These are phyloP conservation scores for Tetragnatha montana DNA, from an alignment of 2,888 invertebrate genomes.

Conservation along the genomic window DNA sequence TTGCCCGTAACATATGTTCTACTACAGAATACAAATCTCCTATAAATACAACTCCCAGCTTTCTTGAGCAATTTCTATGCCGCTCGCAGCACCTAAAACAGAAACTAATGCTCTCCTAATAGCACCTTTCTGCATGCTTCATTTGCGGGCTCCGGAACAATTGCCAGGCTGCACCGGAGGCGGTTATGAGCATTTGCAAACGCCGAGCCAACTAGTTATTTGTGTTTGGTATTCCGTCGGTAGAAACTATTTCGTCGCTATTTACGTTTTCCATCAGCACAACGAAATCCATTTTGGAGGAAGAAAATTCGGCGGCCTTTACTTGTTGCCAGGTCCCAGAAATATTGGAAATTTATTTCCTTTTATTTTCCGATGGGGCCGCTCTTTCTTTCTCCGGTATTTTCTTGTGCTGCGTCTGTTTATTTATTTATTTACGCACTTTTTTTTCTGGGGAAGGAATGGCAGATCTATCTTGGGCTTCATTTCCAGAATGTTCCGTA, in stretches of 20 bases:
- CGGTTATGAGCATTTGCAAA: conserved; percentile 68
- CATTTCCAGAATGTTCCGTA: conserved; percentile 5
- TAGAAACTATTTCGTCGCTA: conserved; percentile 53
- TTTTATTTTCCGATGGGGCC: conserved; percentile 2
- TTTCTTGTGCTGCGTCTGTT: conserved; percentile 19
- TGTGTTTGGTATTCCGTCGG: conserved; percentile 68
- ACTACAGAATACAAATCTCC: too few species aligned
- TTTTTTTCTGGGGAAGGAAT: conserved; percentile 12
- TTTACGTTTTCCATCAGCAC: conserved; percentile 30
- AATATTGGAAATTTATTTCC: conserved; percentile 21
- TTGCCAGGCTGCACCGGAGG: neutral
- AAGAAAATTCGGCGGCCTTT: conserved; percentile 20
- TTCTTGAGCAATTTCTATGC: neutral
- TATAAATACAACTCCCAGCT: too few species aligned
- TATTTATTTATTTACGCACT: conserved; percentile 40
- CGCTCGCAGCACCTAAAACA: neutral
- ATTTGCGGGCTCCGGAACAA: neutral
- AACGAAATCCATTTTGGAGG: conserved; percentile 59
- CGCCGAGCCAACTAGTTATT: conserved; percentile 66
- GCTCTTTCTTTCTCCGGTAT: conserved; percentile 23
- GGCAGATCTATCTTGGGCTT: conserved; percentile 48
- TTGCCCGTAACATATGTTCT: too few species aligned
- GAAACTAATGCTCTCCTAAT: neutral
- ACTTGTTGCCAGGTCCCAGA: conserved; percentile 13
- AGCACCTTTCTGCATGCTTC: conserved; percentile 18